Evolutionary conservation across 2,113 vertebrate genomes (phyloP).

Genomic region (Hippolais icterina): DNA sequence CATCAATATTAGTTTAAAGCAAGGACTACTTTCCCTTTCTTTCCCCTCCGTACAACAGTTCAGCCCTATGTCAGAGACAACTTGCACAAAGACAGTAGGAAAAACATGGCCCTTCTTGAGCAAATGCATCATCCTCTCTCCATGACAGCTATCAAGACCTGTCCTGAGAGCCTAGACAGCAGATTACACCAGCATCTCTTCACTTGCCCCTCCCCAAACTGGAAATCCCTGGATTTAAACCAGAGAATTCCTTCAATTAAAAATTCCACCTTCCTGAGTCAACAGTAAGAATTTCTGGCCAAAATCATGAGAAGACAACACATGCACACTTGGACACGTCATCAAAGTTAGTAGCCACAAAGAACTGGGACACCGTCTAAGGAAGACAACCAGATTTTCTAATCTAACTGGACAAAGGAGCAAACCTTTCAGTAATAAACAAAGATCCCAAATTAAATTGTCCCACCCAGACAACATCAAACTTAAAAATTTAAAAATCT

Average conservation of each 20-base stretch:
- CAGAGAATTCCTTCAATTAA: background rate
- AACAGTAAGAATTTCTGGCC: background rate
- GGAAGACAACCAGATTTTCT: background rate
- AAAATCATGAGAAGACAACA: background rate
- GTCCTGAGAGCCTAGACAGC: background rate
- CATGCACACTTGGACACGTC: accelerated
- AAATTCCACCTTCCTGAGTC: background rate
- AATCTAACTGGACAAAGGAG: background rate
- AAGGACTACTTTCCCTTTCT: background rate
- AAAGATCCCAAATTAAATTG: background rate
- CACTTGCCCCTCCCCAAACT: background rate
- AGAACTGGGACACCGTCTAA: background rate
- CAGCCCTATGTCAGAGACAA: background rate
- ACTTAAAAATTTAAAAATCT: background rate
- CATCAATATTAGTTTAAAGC: background rate
- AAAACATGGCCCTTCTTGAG: background rate
- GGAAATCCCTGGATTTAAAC: background rate
- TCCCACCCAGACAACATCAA: background rate
- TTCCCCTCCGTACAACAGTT: accelerated
- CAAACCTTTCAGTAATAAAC: background rate
- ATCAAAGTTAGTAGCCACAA: background rate
- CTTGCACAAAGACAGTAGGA: background rate
- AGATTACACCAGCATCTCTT: accelerated
- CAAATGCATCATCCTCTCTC: background rate
- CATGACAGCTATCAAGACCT: background rate